phyloP scores from a whole-genome alignment of 2,113 vertebrate species.

The Trinectes maculatus region DNA sequence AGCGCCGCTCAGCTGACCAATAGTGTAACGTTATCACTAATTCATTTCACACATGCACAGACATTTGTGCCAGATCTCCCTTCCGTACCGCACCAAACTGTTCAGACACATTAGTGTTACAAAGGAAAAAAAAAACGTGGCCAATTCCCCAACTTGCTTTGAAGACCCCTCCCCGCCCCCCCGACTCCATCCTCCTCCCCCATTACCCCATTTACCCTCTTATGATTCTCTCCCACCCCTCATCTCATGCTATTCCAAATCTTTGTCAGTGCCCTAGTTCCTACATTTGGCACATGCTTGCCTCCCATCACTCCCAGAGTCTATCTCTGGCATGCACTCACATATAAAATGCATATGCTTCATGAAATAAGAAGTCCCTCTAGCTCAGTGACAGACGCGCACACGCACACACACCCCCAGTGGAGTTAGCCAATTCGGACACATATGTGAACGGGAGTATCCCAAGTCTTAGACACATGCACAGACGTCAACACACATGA shows the following conservation, averaged over 20 bases:
- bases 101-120: no score
- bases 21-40: no score
- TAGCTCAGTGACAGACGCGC: slow-evolving; percentile 49
- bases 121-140: no score
- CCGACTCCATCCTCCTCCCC: slow-evolving; percentile 40
- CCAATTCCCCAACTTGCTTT: slow-evolving; percentile 35
- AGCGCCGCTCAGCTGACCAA: no score
- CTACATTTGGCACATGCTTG: slow-evolving; percentile 55
- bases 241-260: slow-evolving; percentile 62
- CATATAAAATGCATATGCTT: slow-evolving; percentile 60
- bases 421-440: slow-evolving; percentile 66
- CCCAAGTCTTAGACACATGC: slow-evolving; percentile 28
- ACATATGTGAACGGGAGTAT: slow-evolving; percentile 37
- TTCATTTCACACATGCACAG: no score
- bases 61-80: no score
- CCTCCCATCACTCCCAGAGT: slow-evolving; percentile 60
- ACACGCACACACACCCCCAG: slow-evolving; percentile 54
- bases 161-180: no score
- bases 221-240: slow-evolving; percentile 58
- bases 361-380: slow-evolving; percentile 53
- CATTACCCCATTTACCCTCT: slow-evolving; percentile 53
- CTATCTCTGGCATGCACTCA: slow-evolving; percentile 65
- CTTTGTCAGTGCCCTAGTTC: slow-evolving; percentile 58
- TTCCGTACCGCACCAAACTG: no score
- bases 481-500: slow-evolving; percentile 9